Base-by-base conservation (phyloP, 53 echinoderm and acorn worm genomes). In the Actinopyga echinites region DNA sequence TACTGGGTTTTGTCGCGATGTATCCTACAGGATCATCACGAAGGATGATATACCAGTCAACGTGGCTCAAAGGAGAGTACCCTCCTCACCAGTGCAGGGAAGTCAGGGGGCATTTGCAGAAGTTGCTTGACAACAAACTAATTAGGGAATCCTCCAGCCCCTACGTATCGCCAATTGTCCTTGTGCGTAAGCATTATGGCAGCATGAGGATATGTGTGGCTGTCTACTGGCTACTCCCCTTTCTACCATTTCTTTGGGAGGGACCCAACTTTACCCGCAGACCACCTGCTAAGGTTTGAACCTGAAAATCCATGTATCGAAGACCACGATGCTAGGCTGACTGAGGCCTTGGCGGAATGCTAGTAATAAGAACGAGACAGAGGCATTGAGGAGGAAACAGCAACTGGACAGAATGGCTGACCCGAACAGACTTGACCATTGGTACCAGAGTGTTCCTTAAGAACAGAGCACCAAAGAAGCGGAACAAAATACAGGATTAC, bases 231-330 rank as follows among this genome's bases (percentile, higher is more conserved):
- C 21, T 89, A 79, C 40, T 62, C 85, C 0, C 90, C 90, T 17
- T 33, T 82, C 55, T 85, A 90, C 56, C 86, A 85, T 22, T 85
- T 90, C 82, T 90, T 90, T 22, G 90, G 85, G 4, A 65, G 90
- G 21, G 90, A 85, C 20, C 90, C 86, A 15, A 24, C 56, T 15
- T 38, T 86, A 21, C 86, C 86, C 0, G 52, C 83, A 12, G 86
- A 86, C 68, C 83, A 86, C 43, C 40, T 83, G 4, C 52, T 86
- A 8, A 78, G 90, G 8, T 7, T 86, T 1, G 82, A 69, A 9
- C 28, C 8, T 25, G 22, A 56, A 33, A 67, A 83, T 3, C 29
- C 54, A 30, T 91, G 87, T 83, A 78, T 91, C 15, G 67, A 65
- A 0, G 60, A 83, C 10, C 90, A 86, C 64, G 79, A 83, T 56